A percentile compares a stretch with the other conserved stretches of the same genome.
phyloP scores from a whole-genome alignment of 2,888 invertebrate species.

The Sthenelais limicola region DNA sequence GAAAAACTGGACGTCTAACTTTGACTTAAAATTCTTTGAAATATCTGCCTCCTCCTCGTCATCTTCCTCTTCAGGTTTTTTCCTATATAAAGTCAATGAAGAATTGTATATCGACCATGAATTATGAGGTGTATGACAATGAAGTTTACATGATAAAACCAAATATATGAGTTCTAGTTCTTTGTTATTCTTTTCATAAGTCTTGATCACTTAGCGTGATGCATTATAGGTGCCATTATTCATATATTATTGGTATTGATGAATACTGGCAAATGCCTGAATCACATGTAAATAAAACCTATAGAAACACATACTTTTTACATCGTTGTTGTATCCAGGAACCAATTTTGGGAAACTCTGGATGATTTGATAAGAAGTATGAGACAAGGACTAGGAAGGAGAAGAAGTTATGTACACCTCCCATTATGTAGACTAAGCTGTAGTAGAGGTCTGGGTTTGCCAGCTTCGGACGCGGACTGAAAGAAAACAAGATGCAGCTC shows the following conservation, averaged over 20 bases:
- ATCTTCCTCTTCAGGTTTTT: conserved; percentile 58
- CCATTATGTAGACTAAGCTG: conserved; percentile 62
- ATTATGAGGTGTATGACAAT: no score
- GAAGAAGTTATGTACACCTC: conserved; percentile 67
- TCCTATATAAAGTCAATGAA: no score
- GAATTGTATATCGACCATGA: no score
- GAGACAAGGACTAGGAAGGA: conserved; percentile 67
- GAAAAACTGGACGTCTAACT: conserved; percentile 68
- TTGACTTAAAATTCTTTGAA: conserved; percentile 63
- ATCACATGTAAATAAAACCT: background rate
- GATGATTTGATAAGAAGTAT: conserved; percentile 71
- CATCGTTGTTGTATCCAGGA: conserved; percentile 5
- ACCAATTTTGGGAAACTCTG: conserved; percentile 60
- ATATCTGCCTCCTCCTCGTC: conserved; percentile 63
- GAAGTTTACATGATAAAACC: background rate
- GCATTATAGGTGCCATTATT: no score
- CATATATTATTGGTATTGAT: background rate
- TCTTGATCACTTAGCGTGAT: background rate
- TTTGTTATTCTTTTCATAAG: background rate
- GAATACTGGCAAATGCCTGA: background rate
- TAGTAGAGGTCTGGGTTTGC: conserved; percentile 55
- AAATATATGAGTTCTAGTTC: background rate
- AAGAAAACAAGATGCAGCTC: no score
- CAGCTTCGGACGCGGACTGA: conserved; percentile 61
- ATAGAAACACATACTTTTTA: background rate